Evolutionary conservation across 2,888 invertebrate species (phyloP), one percentile per base, ranked within the genome.

Genomic region (Rhabditoides inermis): DNA sequence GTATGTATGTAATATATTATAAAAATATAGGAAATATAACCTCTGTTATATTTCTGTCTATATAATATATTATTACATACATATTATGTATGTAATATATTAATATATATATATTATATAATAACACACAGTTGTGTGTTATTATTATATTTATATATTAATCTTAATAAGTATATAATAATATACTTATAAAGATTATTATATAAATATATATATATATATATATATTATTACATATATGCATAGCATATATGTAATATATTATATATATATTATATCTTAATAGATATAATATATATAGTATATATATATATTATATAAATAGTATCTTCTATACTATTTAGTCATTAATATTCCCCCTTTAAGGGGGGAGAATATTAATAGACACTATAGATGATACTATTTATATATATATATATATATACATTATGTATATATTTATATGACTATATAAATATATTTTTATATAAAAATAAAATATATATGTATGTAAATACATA

Each of bases 251-350:
- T 6, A n/a, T 3, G 12, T 37, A 46, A 35, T 51, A 20, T 26
- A 28, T 20, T 49, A 3, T 30, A 49, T 22, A 37, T 41, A 15
- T 41, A 35, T 42, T 50, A 25, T 44, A 20, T 18, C 42, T 25
- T 25, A 26, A 26, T 42, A 7, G 6, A 7, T 12, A 22, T 26
- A 23, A 25, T 42, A 26, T 20, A 42, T 7, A 22, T 42, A 40
- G 25, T 32, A 49, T 49, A 45, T 51, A 45, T 49, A 51, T 45
- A 45, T 37, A 37, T 45, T n/a, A n/a, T n/a, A n/a, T n/a, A n/a
- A n/a, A n/a, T n/a, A n/a, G n/a, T n/a, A n/a, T n/a, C n/a, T n/a
- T n/a, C n/a, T n/a, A n/a, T n/a, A n/a, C n/a, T n/a, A n/a, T n/a
- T n/a, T n/a, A n/a, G n/a, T n/a, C n/a, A n/a, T n/a, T n/a, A n/a